Base-by-base conservation (phyloP, 2,797 vertebrate species). In the Pseudocheirus occidentalis region DNA sequence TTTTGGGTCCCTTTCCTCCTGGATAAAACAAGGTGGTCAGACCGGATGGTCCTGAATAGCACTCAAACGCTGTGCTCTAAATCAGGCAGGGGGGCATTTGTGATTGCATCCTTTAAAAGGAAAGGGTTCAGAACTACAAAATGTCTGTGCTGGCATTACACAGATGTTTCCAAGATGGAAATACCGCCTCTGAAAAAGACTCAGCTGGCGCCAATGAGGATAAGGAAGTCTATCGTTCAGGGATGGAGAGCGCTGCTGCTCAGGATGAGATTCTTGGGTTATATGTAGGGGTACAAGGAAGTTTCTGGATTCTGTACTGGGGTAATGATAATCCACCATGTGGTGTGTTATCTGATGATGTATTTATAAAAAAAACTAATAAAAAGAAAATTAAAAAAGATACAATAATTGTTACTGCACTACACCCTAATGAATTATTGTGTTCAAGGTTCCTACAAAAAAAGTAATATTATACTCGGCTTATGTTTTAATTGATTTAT, bases 401-500 rank as follows among this genome's bases (percentile, higher is more conserved):
- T 99, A 98, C 98, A 99, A 98, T 99, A 99, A 99, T 99, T 99
- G 99, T 99, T 99, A 98, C 98, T 99, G 98, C 98, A 99, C 97
- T 98, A 97, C 98, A 98, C 98, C 98, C 98, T 99, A 99, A 99
- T 99, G 98, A 99, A 99, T 99, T 99, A 99, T 99, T 99, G 98
- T 99, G 98, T 98, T 98, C 98, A 98, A 98, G 98, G 98, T 98
- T 99, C 98, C 98, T 98, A 98, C 98, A 98, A 98, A 99, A 98
- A 99, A 99, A 99, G 99, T 99, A 99, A 99, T 99, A 99, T 99
- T 99, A 99, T 99, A 99, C 98, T 98, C 98, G 98, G 99, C 99
- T 99, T 99, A 99, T 99, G 99, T 99, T 99, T 99, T 99, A 99
- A 99, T 99, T 99, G 99, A 99, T 99, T 99, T 99, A 99, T 99